Base-by-base conservation (phyloP, 2,888 invertebrate genomes). In the Heliconius charithonia region DNA sequence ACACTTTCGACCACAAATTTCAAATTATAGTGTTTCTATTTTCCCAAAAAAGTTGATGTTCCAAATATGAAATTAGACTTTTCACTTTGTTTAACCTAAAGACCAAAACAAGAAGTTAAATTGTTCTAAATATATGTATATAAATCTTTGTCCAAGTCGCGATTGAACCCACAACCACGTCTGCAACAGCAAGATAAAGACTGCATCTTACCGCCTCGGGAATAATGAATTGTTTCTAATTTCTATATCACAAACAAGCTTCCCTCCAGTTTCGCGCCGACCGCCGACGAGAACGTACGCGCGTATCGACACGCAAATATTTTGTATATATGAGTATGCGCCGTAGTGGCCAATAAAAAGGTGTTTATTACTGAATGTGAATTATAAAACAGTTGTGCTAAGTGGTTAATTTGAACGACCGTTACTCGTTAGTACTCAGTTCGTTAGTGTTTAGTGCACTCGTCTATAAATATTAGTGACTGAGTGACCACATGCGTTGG, bases 221-320 rank as follows among this genome's bases (percentile, higher is more conserved):
- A 51, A 76, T 72, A 62, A 79, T 76, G 27, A 59, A 72, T 37
- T 72, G 59, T 72, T 72, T 65, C 72, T 56, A 56, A 56, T 72
- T 72, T 65, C 72, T 56, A 56, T 77, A 66, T 81, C 80, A 83
- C 79, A 85, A 87, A 88, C 87, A 88, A 87, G 79, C 75, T 75
- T 67, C 75, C 56, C 63, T 84, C 51, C 86, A 91, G 91, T 91
- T 82, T 84, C 82, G 82, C 86, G 83, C 84, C 83, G 84, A 81
- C 83, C 83, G 85, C 82, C 45, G 77, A 32, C 62, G 75, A 73
- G 63, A 63, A 80, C 84, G 84, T 80, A 79, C 85, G 85, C 78
- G 86, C 87, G 88, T 85, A 82, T 81, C 79, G 72, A 80, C 27
- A 51, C 77, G 63, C 71, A 65, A n/a, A 56, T 29, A 51, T 12